phyloP scores from a whole-genome alignment of 2,113 vertebrate genomes.

The Hippoglossus stenolepis region DNA sequence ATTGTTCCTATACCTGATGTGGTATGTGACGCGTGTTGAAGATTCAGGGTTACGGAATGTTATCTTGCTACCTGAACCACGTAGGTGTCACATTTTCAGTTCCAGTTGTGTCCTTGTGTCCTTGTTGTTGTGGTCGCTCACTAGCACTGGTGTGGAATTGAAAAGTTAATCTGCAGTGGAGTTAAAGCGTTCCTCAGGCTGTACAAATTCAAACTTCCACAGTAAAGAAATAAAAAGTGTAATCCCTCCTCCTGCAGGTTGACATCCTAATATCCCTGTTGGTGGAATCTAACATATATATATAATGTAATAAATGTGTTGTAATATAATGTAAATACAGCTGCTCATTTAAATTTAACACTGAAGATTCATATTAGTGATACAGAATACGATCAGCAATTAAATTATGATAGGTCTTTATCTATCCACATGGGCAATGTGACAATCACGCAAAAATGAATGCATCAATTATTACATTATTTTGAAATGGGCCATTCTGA shows the following conservation, averaged over 20 bases:
- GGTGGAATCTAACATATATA: background rate
- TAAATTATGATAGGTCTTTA: no score
- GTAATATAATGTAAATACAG: no score
- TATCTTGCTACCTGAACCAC: no score
- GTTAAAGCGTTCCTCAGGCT: no score
- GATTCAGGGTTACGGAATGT: no score
- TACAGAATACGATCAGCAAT: no score
- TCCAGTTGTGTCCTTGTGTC: background rate
- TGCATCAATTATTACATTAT: background rate
- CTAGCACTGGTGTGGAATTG: background rate
- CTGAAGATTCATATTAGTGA: background rate
- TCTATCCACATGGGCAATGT: background rate
- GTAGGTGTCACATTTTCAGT: background rate
- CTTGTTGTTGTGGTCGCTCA: background rate
- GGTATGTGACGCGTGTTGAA: no score
- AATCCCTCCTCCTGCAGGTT: no score
- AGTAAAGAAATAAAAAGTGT: background rate
- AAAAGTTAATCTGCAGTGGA: background rate
- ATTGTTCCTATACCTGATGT: background rate
- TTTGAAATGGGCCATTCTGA: no score
- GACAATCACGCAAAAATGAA: no score
- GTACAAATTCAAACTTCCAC: background rate
- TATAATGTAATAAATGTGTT: no score
- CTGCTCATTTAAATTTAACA: background rate
- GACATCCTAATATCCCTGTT: background rate